These are phyloP conservation scores for Rhynchophorus ferrugineus DNA, from an alignment of 1,140 invertebrate genomes.

Conservation along the genomic window DNA sequence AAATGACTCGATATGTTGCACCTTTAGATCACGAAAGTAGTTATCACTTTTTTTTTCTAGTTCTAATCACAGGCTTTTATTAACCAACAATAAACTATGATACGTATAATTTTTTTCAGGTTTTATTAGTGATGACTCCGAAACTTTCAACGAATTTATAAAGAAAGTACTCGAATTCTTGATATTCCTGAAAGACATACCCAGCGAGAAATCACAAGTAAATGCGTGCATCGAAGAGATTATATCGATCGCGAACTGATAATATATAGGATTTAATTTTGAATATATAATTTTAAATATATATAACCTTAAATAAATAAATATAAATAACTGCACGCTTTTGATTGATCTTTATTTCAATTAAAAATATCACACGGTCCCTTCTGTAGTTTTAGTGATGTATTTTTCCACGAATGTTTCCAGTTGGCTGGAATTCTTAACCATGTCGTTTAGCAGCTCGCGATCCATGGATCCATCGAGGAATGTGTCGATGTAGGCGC, in stretches of 20 bases:
- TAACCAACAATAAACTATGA: no score
- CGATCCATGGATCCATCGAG: not conserved
- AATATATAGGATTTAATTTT: no score
- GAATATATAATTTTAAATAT: no score
- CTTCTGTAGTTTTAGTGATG: not conserved
- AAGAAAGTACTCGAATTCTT: not conserved
- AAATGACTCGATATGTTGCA: no score
- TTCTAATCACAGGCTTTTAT: no score
- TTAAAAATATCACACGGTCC: not conserved
- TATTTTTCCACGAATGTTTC: not conserved
- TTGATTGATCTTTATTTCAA: no score
- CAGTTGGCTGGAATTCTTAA: not conserved
- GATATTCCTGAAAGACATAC: not conserved
- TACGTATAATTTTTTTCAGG: no score
- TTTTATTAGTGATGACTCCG: not conserved
- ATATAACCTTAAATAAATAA: no score
- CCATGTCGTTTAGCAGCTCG: not conserved
- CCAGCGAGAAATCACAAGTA: not conserved
- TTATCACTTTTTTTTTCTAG: no score
- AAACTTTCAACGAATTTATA: not conserved
- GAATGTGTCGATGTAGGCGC: not conserved
- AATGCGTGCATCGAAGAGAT: not conserved
- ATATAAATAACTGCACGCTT: no score
- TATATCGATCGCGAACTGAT: no score
- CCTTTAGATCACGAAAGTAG: no score